A percentile compares a stretch with the other conserved stretches of the same genome.
Evolutionary conservation across 2,113 vertebrate genomes (phyloP).

Genomic region (Cairina moschata): DNA sequence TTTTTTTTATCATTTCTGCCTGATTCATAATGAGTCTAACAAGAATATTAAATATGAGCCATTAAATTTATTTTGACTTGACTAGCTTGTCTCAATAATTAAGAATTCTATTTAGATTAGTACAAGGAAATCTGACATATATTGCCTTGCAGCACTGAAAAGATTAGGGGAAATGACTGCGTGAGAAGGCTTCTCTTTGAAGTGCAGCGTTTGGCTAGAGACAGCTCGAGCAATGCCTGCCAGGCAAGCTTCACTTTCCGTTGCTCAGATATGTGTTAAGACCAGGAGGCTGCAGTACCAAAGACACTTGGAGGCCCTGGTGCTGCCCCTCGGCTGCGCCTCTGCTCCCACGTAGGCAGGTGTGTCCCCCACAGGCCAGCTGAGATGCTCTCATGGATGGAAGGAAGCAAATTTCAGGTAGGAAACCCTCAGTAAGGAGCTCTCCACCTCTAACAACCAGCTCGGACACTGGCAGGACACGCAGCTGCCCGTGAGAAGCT

Average conservation of each 20-base stretch:
- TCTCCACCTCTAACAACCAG: too few species aligned
- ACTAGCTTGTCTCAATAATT: conserved; percentile 73
- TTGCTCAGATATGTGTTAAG: rapidly evolving
- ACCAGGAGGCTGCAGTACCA: not conserved
- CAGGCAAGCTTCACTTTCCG: not conserved
- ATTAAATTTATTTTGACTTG: conserved; percentile 73
- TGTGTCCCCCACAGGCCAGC: not conserved
- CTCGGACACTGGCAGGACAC: not conserved
- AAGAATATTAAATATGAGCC: conserved; percentile 59
- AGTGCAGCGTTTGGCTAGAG: not conserved
- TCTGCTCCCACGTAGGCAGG: too few species aligned
- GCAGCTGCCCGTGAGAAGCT: not conserved
- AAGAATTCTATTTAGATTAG: conserved; percentile 72
- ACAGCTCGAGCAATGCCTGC: not conserved
- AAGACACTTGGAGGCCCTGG: rapidly evolving
- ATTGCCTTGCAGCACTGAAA: conserved; percentile 59
- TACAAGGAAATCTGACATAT: conserved; percentile 63
- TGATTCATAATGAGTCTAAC: conserved; percentile 42
- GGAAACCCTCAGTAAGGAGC: not conserved
- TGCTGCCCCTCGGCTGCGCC: not conserved
- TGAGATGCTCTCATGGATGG: not conserved
- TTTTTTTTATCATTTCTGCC: conserved; percentile 6
- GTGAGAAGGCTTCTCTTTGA: not conserved
- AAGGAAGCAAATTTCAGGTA: not conserved
- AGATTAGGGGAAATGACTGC: conserved; percentile 20